Evolutionary conservation across 2,888 invertebrate species (phyloP), one percentile per base, ranked within the genome.

Genomic region (Microctonus aethiopoides): DNA sequence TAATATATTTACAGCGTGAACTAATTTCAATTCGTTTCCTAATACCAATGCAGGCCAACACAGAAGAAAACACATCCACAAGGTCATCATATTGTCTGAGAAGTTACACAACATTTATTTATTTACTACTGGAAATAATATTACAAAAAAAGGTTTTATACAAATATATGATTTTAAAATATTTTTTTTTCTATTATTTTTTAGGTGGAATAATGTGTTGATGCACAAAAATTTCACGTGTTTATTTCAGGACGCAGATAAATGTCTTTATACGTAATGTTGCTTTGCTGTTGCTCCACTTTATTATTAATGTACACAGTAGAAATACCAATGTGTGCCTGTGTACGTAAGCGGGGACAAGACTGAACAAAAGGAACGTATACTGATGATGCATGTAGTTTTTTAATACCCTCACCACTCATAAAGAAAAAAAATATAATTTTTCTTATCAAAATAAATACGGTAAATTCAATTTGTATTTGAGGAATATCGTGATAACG

Each of bases 1-100:
- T n/a, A 13, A 26, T 62, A 52, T 65, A 79, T 80, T 82, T 67
- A 82, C 82, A 7, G 81, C 75, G 16, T 82, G 79, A 10, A 82
- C 61, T 32, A 78, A 67, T 68, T 80, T 75, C 26, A 82, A 68
- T 34, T 71, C 26, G 46, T 29, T 60, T 46, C 29, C 36, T 22
- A 59, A 64, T 26, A 51, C 4, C 7, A 20, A 46, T 34, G 51
- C 11, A 34, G 32, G 22, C 22, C 36, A 16, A 3, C 16, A 34
- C 9, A 46, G 20, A 24, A 69, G n/a, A 1, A 59, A n/a, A 11
- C 34, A 64, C 26, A 16, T 61, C 32, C 67, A 60, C 39, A 56
- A 7, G 10, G 13, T 41, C 9, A 59, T 29, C 26, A 54, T 52
- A 2, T 26, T 63, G 60, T 6, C 13, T 46, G 16, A 7, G 16